Base-by-base conservation (phyloP, 2,888 invertebrate genomes). In the Flexamia atlantica region DNA sequence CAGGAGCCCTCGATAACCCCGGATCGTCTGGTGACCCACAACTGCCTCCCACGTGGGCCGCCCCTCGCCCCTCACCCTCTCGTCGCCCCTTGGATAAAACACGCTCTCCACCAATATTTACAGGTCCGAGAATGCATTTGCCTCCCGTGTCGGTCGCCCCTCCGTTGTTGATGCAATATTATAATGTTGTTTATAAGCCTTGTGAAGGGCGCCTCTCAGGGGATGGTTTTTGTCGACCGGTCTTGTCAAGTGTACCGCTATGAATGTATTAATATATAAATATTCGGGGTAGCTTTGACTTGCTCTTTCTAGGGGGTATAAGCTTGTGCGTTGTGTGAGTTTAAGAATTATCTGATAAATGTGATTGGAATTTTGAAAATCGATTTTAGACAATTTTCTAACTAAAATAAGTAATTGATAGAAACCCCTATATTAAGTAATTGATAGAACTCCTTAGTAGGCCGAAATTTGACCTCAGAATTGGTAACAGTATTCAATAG, bases 101-200 rank as follows among this genome's bases (percentile, higher is more conserved):
- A 53, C 23, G 53, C 53, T 28, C 76, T 46, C 76, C 23, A 46
- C 46, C 79, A 79, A 79, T 79, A 57, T 79, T 79, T 79, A 79
- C 79, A 79, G 79, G 79, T 79, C 79, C 57, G 23, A 79, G 79
- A 79, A 79, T 79, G 79, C 57, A 20, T 76, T 76, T 57, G 53
- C 32, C 79, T 79, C 79, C 79, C 72, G 36, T 23, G 23, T 2
- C 14, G 7, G 10, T 40, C 20, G 36, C 40, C 20, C 40, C 72
- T 23, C 10, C 36, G 30, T 20, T 50, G 76, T 50, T 76, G 50
- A 76, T 76, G 50, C 76, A 50, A 32, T 76, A 76, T 50, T 76
- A 14, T 76, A 76, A 76, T 76, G 76, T 50, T 76, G 76, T 50
- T 76, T 76, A 50, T 32, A 50, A 76, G 28, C 25, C 50, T 5